Evolutionary conservation across 2,113 vertebrate species (phyloP).

Genomic region (Odocoileus virginianus): DNA sequence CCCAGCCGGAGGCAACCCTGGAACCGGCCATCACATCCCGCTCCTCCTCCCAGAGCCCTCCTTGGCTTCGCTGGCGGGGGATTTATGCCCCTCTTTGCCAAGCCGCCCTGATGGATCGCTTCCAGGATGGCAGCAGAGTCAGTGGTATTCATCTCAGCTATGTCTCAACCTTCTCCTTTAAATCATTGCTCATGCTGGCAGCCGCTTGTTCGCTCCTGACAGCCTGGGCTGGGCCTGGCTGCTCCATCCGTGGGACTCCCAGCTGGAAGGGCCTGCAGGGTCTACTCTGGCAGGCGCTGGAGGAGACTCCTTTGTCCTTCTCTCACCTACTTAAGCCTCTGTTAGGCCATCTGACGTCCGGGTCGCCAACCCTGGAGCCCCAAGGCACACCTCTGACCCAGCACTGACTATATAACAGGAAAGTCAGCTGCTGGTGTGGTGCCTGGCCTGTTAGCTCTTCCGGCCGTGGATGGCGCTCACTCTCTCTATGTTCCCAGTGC

Average conservation of each 20-base stretch:
- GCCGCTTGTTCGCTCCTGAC: background rate
- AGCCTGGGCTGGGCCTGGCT: background rate
- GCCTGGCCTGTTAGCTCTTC: background rate
- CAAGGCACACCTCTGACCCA: background rate
- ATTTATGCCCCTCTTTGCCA: slow-evolving; percentile 54
- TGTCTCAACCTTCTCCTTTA: slow-evolving; percentile 62
- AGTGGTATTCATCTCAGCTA: slow-evolving; percentile 69
- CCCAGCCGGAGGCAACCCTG: background rate
- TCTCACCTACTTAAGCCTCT: no score
- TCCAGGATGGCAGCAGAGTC: slow-evolving; percentile 51
- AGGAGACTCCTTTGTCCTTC: background rate
- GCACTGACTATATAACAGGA: background rate
- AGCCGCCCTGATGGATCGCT: slow-evolving; percentile 59
- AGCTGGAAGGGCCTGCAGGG: background rate
- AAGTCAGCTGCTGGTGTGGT: background rate
- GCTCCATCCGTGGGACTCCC: background rate
- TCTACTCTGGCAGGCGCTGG: background rate
- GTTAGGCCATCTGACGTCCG: background rate
- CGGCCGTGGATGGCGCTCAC: rapidly evolving
- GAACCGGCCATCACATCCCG: background rate
- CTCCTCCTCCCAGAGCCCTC: background rate
- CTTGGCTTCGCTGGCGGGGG: background rate
- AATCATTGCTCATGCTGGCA: slow-evolving; percentile 38
- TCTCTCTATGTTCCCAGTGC: no score
- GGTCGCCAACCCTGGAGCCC: background rate